Evolutionary conservation across 2,888 invertebrate genomes (phyloP).

Genomic region (Hipparchia sbordonii): DNA sequence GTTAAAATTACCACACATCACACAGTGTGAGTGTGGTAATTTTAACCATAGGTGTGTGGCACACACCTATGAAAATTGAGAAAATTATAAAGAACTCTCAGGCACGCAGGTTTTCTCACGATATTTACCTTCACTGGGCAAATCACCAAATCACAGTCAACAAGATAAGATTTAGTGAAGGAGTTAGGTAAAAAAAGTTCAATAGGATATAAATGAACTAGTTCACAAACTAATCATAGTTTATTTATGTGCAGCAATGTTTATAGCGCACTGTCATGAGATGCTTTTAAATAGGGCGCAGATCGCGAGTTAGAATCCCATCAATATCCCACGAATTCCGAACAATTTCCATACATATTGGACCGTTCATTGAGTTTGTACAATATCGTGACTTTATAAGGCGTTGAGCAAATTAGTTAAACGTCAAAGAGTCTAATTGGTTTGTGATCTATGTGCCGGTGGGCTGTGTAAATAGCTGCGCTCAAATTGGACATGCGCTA

Average conservation of each 20-base stretch:
- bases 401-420: conserved; percentile 29
- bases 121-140: too few relatives aligned
- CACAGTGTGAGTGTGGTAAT: too few relatives aligned
- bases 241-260: conserved; percentile 31
- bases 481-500: conserved; percentile 24
- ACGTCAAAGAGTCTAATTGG: conserved; percentile 34
- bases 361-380: conserved; percentile 28
- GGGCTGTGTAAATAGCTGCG: conserved; percentile 27
- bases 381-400: conserved; percentile 32
- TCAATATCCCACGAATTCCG: conserved; percentile 28
- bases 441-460: conserved; percentile 29
- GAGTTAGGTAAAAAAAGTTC: too few relatives aligned
- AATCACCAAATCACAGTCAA: too few relatives aligned
- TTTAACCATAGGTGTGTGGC: too few relatives aligned
- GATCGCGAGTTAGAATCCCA: conserved; percentile 29
- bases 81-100: too few relatives aligned
- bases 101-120: too few relatives aligned
- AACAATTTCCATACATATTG: conserved; percentile 40
- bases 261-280: conserved; percentile 30
- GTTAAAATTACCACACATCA: too few relatives aligned
- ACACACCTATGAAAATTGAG: too few relatives aligned
- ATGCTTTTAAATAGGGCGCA: conserved; percentile 19
- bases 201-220: not conserved
- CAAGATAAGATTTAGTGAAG: too few relatives aligned
- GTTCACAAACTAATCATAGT: conserved; percentile 4